Evolutionary conservation across 2,797 vertebrate genomes (phyloP), one percentile per base, ranked within the genome.

Genomic region (Delichon dasypus): DNA sequence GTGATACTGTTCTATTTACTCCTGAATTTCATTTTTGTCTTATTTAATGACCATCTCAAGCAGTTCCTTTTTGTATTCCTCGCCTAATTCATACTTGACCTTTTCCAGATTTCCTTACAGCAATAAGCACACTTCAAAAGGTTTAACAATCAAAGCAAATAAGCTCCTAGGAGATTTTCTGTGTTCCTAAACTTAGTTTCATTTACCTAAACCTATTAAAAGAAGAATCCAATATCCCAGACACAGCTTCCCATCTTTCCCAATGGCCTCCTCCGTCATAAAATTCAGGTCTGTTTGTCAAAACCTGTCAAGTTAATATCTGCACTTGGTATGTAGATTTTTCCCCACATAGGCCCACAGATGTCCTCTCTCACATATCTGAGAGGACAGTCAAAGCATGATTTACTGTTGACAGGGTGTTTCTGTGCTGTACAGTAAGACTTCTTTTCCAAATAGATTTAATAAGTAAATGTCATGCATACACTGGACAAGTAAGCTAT

Each of bases 71-170:
- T 90, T 96, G 55, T 88, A 84, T 94, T 95, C 95, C 75, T 94
- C 70, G 94, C 55, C 87, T 91, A 88, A 93, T 91, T 90, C 62
- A 88, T 85, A 91, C 45, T 76, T 94, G 93, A 93, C 94, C 94
- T 96, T 97, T 96, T 96, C 66, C 73, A 89, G 48, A 93, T 85
- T 94, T 95, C 87, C 87, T 94, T 78, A 80, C 55, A 84, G 85
- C 89, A 95, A 87, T 55, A 91, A 93, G 64, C 50, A 71, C 27
- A 73, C 78, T 95, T 90, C 93, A 93, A 61, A 92, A 96, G 45
- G 38, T 66, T 92, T 60, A 90, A 84, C 76, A 94, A 95, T 95
- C 86, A 95, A 79, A 94, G 88, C 65, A 96, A 94, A 81, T 89
- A 92, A 93, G 87, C 26, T 91, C 86, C 73, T 80, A 88, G 38